These are phyloP conservation scores for Clavelina lepadiformis DNA, from an alignment of 23 tunicate genomes.

Conservation along the genomic window DNA sequence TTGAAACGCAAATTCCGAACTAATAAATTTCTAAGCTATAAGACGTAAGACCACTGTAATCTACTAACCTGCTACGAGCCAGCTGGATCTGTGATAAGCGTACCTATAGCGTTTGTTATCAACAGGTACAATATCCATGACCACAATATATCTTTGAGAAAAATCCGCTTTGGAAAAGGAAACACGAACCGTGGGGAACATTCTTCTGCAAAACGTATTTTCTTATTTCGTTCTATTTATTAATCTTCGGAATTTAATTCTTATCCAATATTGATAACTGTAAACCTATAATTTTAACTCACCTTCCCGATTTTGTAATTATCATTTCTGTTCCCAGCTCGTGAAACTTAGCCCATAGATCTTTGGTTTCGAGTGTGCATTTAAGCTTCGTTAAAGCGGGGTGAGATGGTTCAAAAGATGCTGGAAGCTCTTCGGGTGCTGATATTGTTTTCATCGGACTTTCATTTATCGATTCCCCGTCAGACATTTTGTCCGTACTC, in stretches of 20 bases:
- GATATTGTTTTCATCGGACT: slow-evolving; percentile 6
- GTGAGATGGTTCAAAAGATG: slow-evolving; percentile 48
- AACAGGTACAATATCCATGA: slow-evolving; percentile 94
- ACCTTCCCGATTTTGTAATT: slow-evolving; percentile 95
- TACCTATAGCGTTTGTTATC: slow-evolving; percentile 91
- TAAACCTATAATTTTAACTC: background rate
- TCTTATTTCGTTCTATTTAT: background rate
- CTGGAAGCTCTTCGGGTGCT: slow-evolving; percentile 62
- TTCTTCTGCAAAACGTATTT: slow-evolving; percentile 41
- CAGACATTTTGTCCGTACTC: no score
- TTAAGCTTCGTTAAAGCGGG: slow-evolving; percentile 53
- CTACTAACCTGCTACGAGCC: slow-evolving; percentile 86
- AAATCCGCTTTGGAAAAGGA: slow-evolving; percentile 55
- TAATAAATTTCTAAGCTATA: no score
- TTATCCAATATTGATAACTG: background rate
- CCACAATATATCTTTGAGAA: slow-evolving; percentile 59
- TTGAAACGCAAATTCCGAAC: no score
- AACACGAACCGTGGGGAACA: slow-evolving; percentile 95
- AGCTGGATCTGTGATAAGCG: slow-evolving; percentile 89
- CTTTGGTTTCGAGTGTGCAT: slow-evolving; percentile 80
- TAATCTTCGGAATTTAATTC: background rate
- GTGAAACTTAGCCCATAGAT: slow-evolving; percentile 83
- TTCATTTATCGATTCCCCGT: no score
- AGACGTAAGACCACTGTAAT: no score
- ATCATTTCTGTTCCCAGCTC: slow-evolving; percentile 98